Conservation (phyloP, 1,140 invertebrate species). For the Pseudomyrmex gracilis region DNA sequence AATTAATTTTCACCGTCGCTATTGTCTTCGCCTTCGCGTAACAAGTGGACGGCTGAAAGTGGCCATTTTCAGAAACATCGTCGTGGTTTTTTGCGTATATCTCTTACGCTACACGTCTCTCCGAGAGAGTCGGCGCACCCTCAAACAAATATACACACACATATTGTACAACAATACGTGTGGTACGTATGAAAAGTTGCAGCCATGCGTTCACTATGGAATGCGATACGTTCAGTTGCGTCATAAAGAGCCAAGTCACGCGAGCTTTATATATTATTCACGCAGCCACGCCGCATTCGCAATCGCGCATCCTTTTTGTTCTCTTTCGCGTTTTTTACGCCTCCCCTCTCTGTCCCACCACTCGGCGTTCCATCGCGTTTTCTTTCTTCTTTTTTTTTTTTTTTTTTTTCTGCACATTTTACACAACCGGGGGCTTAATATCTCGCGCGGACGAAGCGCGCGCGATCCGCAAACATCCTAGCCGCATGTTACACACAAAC, state of each 20-base stretch:
- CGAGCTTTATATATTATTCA: conserved; percentile 66
- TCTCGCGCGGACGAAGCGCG: conserved; percentile 23
- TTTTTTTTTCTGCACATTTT: not conserved
- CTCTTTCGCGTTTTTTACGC: conserved; percentile 1
- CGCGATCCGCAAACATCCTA: conserved; percentile 37
- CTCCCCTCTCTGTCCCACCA: too few relatives aligned
- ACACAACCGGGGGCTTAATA: conserved; percentile 15
- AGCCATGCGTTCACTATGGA: conserved; percentile 47
- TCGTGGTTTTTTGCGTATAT: not conserved
- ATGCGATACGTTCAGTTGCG: conserved; percentile 56
- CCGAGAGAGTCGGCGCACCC: not conserved
- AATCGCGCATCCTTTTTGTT: conserved; percentile 50
- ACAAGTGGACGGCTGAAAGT: conserved; percentile 39
- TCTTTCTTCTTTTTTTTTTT: not conserved
- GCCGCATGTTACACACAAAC: conserved; percentile 24
- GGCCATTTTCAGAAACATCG: conserved; percentile 38
- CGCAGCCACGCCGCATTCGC: conserved; percentile 34
- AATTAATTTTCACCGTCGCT: conserved; percentile 46
- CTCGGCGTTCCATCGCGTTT: not conserved
- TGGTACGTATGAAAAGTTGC: not conserved
- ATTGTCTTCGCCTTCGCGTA: conserved; percentile 55
- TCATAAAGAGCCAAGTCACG: conserved; percentile 66
- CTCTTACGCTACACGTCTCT: not conserved
- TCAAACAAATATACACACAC: not conserved
- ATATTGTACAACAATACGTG: too few relatives aligned